A percentile compares a stretch with the other conserved stretches of the same genome.
Evolutionary conservation across 1,140 invertebrate genomes (phyloP).

Genomic region (Carposina sasakii): DNA sequence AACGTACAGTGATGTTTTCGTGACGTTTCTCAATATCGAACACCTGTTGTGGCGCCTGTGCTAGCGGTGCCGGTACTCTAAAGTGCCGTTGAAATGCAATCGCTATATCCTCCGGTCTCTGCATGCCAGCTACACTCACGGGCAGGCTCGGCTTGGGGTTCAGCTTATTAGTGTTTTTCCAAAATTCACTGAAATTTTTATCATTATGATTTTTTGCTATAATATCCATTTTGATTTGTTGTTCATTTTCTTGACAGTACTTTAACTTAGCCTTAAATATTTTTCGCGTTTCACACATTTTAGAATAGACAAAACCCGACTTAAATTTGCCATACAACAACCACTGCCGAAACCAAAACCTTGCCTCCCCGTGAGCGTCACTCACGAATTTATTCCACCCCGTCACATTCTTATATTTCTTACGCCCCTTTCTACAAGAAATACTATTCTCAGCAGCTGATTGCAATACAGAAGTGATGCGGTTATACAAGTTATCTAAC

Average conservation of each 20-base stretch:
- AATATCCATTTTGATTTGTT: slow-evolving; percentile 9
- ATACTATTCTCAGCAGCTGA: background rate
- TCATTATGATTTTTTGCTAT: slow-evolving; percentile 1
- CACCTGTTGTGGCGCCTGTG: background rate
- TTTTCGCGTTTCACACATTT: slow-evolving; percentile 1
- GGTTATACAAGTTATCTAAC: background rate
- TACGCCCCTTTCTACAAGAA: background rate
- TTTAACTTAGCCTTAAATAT: slow-evolving; percentile 7
- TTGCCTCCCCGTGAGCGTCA: slow-evolving; percentile 2
- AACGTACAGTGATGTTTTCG: background rate
- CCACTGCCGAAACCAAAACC: slow-evolving; percentile 2
- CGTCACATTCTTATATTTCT: background rate
- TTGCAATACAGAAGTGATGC: background rate
- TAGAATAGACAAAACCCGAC: background rate
- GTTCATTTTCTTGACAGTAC: slow-evolving; percentile 11
- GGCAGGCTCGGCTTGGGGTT: background rate
- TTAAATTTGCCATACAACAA: background rate
- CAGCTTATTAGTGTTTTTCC: slow-evolving; percentile 4
- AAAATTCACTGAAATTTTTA: slow-evolving; percentile 8
- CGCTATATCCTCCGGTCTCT: background rate
- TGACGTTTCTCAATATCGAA: background rate
- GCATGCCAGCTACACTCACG: background rate
- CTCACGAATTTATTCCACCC: slow-evolving; percentile 7
- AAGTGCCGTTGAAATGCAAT: background rate
- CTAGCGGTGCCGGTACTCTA: background rate